A percentile compares a stretch with the other conserved stretches of the same genome.
Evolutionary conservation across 2,888 invertebrate species (phyloP).

Genomic region (Orthosia cruda): DNA sequence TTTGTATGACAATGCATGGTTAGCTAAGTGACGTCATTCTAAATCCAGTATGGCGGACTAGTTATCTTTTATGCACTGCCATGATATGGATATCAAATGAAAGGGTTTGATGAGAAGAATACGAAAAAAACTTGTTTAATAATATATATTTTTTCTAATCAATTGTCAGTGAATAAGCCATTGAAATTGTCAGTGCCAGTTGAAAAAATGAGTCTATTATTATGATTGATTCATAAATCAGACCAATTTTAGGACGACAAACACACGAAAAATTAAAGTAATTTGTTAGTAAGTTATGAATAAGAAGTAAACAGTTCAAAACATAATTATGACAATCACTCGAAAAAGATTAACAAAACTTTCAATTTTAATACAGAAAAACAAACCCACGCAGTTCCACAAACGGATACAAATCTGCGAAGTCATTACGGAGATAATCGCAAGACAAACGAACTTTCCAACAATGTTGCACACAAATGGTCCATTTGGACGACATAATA

Average conservation of each 20-base stretch:
- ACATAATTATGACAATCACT: not conserved
- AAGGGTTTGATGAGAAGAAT: too few species aligned
- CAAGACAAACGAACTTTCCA: constrained; percentile 49
- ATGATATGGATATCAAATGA: too few species aligned
- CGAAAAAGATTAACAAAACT: not conserved
- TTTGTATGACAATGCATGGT: too few species aligned
- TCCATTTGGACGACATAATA: constrained; percentile 54
- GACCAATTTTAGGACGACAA: not conserved
- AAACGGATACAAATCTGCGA: constrained; percentile 38
- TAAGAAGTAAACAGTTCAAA: not conserved
- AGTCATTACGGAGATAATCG: constrained; percentile 54
- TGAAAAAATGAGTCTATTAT: not conserved
- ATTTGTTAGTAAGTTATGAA: too few species aligned
- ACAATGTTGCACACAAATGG: constrained; percentile 44
- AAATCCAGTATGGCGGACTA: too few species aligned
- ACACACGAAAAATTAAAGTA: too few species aligned
- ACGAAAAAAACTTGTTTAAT: too few species aligned
- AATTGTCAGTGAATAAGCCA: too few species aligned
- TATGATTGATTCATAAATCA: not conserved
- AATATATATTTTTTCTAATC: too few species aligned
- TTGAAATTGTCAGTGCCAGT: too few species aligned
- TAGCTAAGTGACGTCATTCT: too few species aligned
- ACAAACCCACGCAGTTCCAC: constrained; percentile 22
- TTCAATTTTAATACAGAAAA: constrained; percentile 16
- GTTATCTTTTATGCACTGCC: too few species aligned